phyloP scores from a whole-genome alignment of 2,888 invertebrate species.

The Phyllotreta cruciferae region DNA sequence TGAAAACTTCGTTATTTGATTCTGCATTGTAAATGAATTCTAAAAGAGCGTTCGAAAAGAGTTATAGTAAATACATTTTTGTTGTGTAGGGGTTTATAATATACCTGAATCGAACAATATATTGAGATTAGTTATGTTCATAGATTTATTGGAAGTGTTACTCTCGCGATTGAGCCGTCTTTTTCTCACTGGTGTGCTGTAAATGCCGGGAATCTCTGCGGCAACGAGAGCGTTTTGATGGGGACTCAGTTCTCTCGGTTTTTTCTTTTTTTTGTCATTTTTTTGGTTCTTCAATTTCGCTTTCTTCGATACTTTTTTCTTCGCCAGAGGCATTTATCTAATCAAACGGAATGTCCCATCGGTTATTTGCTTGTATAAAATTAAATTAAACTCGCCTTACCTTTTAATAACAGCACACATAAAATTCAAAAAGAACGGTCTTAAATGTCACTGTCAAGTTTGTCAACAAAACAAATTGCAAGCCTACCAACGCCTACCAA shows the following conservation, averaged over 20 bases:
- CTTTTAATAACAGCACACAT: too few species aligned
- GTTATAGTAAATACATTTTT: neutral
- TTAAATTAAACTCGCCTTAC: too few species aligned
- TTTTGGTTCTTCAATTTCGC: constrained; percentile 2
- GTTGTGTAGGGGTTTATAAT: neutral
- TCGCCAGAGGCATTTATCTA: neutral
- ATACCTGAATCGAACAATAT: constrained; percentile 42
- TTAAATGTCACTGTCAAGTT: too few species aligned
- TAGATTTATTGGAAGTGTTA: constrained; percentile 25
- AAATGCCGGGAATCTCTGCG: too few species aligned
- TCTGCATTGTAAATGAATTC: constrained; percentile 35
- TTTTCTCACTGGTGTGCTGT: constrained; percentile 40
- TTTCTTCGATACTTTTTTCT: neutral
- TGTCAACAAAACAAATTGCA: too few species aligned
- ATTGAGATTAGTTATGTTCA: constrained; percentile 49
- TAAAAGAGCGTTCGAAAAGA: neutral
- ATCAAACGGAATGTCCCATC: neutral
- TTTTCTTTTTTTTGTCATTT: constrained; percentile 6
- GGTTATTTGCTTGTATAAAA: too few species aligned
- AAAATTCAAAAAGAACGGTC: too few species aligned
- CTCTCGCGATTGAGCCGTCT: constrained; percentile 33
- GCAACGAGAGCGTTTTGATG: too few species aligned
- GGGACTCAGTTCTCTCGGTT: neutral
- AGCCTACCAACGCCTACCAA: too few species aligned
- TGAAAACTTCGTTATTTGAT: constrained; percentile 30